A percentile compares a stretch with the other conserved stretches of the same genome.
Evolutionary conservation across 2,113 vertebrate species (phyloP).

Genomic region (Psephotus haematonotus): DNA sequence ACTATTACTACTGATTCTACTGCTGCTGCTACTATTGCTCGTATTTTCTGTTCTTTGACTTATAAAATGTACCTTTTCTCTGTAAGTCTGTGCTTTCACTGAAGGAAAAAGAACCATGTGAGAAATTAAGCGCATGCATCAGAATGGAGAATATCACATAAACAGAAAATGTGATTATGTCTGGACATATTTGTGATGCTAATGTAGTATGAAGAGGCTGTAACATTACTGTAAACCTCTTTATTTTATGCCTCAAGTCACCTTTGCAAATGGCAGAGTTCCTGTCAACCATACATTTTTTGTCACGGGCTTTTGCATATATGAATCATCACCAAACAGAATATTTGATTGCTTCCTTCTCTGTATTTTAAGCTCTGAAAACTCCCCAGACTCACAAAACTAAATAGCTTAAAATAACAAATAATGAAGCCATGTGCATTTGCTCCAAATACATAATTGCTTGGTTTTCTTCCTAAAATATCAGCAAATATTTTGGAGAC

Average conservation of each 20-base stretch:
- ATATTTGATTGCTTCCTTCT: constrained; percentile 32
- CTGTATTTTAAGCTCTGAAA: constrained; percentile 43
- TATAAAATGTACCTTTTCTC: not conserved
- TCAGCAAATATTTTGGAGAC: constrained; percentile 26
- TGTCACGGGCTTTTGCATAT: not conserved
- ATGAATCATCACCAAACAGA: constrained; percentile 25
- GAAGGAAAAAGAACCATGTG: not conserved
- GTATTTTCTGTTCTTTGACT: not conserved
- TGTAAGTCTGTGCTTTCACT: not conserved
- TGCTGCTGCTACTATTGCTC: not conserved
- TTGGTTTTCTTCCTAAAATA: constrained; percentile 41
- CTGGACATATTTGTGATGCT: not conserved
- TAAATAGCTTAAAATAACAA: constrained; percentile 27
- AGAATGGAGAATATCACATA: not conserved
- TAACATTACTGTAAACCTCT: not conserved
- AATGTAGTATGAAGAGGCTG: not conserved
- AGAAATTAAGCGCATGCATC: not conserved
- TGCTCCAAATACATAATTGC: not conserved
- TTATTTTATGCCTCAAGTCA: constrained; percentile 16
- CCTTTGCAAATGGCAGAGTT: constrained; percentile 31
- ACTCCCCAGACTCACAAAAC: not conserved
- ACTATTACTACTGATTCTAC: not conserved
- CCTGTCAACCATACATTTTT: not conserved
- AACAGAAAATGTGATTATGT: not conserved
- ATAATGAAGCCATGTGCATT: not conserved